These are phyloP conservation scores for Leptoteleia sp. DNA, from an alignment of 1,140 invertebrate species.

Conservation along the genomic window DNA sequence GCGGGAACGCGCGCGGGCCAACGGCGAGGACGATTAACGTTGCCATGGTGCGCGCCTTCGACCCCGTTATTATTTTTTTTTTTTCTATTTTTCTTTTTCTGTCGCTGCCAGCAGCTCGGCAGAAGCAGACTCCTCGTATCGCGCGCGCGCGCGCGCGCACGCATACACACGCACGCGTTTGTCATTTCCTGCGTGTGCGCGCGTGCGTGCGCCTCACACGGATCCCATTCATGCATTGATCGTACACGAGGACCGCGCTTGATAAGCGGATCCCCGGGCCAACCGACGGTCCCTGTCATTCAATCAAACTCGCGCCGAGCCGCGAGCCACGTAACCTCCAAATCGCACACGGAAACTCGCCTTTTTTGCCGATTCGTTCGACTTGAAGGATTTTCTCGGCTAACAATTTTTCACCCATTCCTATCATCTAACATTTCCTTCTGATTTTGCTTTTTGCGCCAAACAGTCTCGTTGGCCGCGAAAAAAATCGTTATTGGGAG, in stretches of 20 bases:
- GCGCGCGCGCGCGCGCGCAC: too few species aligned
- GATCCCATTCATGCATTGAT: constrained; percentile 80
- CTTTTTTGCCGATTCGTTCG: too few species aligned
- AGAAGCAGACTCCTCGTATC: too few species aligned
- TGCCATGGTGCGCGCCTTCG: constrained; percentile 35
- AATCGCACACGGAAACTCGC: constrained; percentile 1
- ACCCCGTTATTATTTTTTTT: constrained; percentile 18
- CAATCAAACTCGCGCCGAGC: constrained; percentile 22
- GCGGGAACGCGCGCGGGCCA: neutral
- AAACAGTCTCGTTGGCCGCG: too few species aligned
- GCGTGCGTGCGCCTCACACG: too few species aligned
- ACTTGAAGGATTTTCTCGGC: too few species aligned
- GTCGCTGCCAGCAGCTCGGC: constrained; percentile 3
- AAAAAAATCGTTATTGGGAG: too few species aligned
- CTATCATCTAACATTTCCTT: too few species aligned
- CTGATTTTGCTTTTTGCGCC: too few species aligned
- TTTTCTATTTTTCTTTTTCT: too few species aligned
- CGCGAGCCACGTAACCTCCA: constrained; percentile 40
- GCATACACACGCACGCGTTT: constrained; percentile 37
- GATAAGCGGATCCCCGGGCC: constrained; percentile 52
- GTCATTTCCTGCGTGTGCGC: constrained; percentile 48
- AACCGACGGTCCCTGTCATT: constrained; percentile 18
- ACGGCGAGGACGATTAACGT: constrained; percentile 20
- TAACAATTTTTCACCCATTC: too few species aligned
- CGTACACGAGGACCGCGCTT: constrained; percentile 64